Evolutionary conservation across 2,113 vertebrate species (phyloP), one percentile per base, ranked within the genome.

Genomic region (Actenoides lindsayi): DNA sequence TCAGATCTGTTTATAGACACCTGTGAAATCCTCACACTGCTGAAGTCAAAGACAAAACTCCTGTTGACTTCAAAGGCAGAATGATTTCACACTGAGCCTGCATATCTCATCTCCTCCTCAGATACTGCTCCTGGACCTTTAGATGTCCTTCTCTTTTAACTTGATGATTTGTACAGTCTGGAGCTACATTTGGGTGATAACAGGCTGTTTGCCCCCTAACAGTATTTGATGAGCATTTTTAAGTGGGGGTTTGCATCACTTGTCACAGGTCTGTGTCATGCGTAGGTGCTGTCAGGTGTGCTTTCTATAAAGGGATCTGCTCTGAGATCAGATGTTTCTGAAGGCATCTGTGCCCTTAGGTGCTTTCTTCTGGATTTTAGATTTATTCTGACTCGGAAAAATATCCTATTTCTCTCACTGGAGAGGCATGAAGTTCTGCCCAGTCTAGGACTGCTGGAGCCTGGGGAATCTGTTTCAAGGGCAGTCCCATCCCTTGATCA

Each of bases 141-240:
- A 87, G 80, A 94, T 65, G 48, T 64, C 50, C 86, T 93, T 59
- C 56, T 78, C 69, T 94, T 94, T 96, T 56, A 92, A 75, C 69
- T 87, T 4, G 0, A 35, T 42, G 73, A 37, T 95, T 93, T 59
- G 57, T 84, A n/a, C 35, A 39, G 62, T 94, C 89, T 96, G 83
- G 53, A 92, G 89, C 83, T 94, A 84, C 89, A 81, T 93, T 93
- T 92, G 83, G 91, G 24, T 51, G 78, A 84, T 64, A 82, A 84
- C 42, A 67, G 67, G 83, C 86, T 62, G 44, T 81, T 93, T 93
- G 86, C 68, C 73, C 62, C 67, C 63, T 67, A 73, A 83, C 88
- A 74, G 83, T 24, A 30, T 75, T 69, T 96, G 82, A 89, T 71
- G 90, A 92, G 76, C 62, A 44, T 42, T 89, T 89, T 71, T 27